These are phyloP conservation scores for Ennomos erosarius DNA, from an alignment of 2,888 invertebrate species.

Conservation along the genomic window DNA sequence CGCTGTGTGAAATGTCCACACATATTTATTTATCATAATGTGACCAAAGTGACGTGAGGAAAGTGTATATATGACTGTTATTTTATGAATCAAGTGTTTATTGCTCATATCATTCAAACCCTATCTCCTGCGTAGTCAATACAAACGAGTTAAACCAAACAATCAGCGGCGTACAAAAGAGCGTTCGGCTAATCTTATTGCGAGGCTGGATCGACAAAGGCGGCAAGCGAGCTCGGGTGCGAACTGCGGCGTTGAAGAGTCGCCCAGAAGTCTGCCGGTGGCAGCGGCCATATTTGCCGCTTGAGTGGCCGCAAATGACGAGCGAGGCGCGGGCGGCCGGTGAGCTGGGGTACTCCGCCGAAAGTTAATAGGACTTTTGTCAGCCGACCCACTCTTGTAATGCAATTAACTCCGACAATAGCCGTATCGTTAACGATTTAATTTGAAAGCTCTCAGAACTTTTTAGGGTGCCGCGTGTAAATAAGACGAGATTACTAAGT, in stretches of 20 bases:
- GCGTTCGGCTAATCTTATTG: slow-evolving; percentile 74
- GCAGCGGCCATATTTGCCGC: slow-evolving; percentile 79
- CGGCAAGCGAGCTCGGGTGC: slow-evolving; percentile 43
- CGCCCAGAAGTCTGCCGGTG: slow-evolving; percentile 74
- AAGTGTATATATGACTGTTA: slow-evolving; percentile 1
- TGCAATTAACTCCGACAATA: slow-evolving; percentile 83
- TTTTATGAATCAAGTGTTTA: slow-evolving; percentile 28
- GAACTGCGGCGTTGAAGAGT: slow-evolving; percentile 54
- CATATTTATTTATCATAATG: too few relatives aligned
- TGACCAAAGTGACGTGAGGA: too few relatives aligned
- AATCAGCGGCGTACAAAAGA: slow-evolving; percentile 73
- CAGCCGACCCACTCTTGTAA: slow-evolving; percentile 78
- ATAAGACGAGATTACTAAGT: slow-evolving; percentile 39
- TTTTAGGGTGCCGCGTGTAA: slow-evolving; percentile 46
- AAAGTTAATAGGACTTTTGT: slow-evolving; percentile 83
- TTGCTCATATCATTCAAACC: slow-evolving; percentile 18
- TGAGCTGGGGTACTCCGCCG: slow-evolving; percentile 59
- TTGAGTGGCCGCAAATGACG: slow-evolving; percentile 65
- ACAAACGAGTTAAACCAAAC: slow-evolving; percentile 74
- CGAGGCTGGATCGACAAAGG: slow-evolving; percentile 62
- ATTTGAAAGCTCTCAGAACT: slow-evolving; percentile 67
- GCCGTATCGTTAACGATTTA: slow-evolving; percentile 79
- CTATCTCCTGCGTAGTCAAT: slow-evolving; percentile 38
- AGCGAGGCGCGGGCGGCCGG: slow-evolving; percentile 53
- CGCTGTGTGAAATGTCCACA: too few relatives aligned